Evolutionary conservation across 2,797 vertebrate genomes (phyloP).

Genomic region (Parauchenoglanis punctatus): DNA sequence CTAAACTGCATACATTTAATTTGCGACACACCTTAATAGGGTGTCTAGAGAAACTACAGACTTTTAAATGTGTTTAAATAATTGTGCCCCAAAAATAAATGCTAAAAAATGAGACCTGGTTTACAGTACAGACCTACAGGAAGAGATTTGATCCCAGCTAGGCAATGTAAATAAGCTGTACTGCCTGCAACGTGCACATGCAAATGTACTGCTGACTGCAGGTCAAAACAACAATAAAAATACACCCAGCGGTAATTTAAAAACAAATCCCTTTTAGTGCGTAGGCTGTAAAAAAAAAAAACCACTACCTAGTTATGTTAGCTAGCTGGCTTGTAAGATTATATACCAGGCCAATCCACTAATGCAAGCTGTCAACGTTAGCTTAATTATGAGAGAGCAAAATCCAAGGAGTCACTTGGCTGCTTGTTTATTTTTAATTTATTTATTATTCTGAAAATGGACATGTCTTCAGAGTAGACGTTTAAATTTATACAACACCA

Average conservation of each 20-base stretch:
- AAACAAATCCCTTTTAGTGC: not conserved
- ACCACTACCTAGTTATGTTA: not conserved
- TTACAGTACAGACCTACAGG: not conserved
- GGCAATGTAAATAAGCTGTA: slow-evolving; percentile 22
- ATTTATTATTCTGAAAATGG: not conserved
- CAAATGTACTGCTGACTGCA: slow-evolving; percentile 10
- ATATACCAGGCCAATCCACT: not conserved
- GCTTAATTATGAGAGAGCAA: not conserved
- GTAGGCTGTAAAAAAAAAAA: not conserved
- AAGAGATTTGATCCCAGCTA: not conserved
- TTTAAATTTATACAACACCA: not conserved
- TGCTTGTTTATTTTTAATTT: not conserved
- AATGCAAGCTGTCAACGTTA: slow-evolving; percentile 26
- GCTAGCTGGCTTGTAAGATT: too few species aligned
- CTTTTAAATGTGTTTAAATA: not conserved
- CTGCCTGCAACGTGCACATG: slow-evolving; percentile 20
- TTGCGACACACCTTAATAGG: too few species aligned
- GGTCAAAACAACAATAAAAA: not conserved
- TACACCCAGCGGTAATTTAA: not conserved
- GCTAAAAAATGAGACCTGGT: not conserved
- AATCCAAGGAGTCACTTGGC: not conserved
- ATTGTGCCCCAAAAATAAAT: not conserved
- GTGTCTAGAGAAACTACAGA: not conserved
- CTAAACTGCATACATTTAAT: not conserved
- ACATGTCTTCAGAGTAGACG: not conserved